phyloP scores from a whole-genome alignment of 1,140 invertebrate species.

The Subanguina moxae region DNA sequence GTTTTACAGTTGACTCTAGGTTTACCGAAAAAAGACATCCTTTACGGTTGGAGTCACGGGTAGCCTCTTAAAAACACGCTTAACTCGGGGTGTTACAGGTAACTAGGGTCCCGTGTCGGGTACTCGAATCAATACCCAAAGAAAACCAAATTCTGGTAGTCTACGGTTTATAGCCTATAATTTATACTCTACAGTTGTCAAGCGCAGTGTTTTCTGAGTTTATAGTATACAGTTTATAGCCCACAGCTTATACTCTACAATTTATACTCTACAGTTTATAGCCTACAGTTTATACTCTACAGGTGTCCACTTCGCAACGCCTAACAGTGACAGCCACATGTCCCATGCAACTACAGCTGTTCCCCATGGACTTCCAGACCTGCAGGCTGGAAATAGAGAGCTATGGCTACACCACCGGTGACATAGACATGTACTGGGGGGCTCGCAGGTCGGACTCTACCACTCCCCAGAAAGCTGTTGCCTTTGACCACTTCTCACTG shows the following conservation, averaged over 20 bases:
- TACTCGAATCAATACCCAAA: too few species aligned
- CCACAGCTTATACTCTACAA: neutral
- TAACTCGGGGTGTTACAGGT: too few species aligned
- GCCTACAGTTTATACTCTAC: neutral
- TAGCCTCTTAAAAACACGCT: too few species aligned
- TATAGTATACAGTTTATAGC: too few species aligned
- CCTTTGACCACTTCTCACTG: conserved; percentile 47
- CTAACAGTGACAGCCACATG: conserved; percentile 94
- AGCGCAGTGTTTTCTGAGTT: too few species aligned
- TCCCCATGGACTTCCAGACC: conserved; percentile 66
- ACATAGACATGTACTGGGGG: conserved; percentile 44
- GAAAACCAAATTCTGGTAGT: too few species aligned
- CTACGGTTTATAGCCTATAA: too few species aligned
- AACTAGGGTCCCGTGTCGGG: too few species aligned
- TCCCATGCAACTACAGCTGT: conserved; percentile 89
- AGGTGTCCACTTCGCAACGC: conserved; percentile 61
- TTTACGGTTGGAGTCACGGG: too few species aligned
- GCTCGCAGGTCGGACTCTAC: conserved; percentile 22
- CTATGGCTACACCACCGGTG: conserved; percentile 49
- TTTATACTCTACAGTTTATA: neutral
- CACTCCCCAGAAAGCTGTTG: conserved; percentile 38
- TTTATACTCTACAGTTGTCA: too few species aligned
- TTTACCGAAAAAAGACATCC: too few species aligned
- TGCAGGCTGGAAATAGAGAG: conserved; percentile 64
- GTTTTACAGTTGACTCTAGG: too few species aligned